Conservation (phyloP, 2,888 invertebrate species). For the Lampropteryx suffumata region DNA sequence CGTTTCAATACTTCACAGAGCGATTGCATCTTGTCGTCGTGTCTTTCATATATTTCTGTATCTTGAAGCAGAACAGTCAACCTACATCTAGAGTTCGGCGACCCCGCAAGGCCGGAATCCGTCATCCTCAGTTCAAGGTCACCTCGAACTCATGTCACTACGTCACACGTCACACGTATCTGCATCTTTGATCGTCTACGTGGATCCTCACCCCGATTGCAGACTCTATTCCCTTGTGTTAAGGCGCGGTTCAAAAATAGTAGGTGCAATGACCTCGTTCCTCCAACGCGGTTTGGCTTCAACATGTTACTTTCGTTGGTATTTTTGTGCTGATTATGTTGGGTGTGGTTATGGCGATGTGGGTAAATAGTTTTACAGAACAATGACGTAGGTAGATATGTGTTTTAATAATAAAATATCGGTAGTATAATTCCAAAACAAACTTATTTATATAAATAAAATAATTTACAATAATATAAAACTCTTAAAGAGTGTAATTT, state of each 20-base stretch:
- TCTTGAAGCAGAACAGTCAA: slow-evolving; percentile 56
- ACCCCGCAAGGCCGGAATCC: slow-evolving; percentile 80
- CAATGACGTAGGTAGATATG: neutral
- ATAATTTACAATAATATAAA: too few relatives aligned
- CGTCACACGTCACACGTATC: slow-evolving; percentile 60
- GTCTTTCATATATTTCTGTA: slow-evolving; percentile 33
- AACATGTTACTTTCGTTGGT: slow-evolving; percentile 71
- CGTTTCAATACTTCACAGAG: slow-evolving; percentile 8
- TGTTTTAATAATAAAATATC: too few relatives aligned
- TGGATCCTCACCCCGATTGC: slow-evolving; percentile 64
- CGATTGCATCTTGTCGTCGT: slow-evolving; percentile 27
- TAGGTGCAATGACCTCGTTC: slow-evolving; percentile 70
- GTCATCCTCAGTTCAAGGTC: slow-evolving; percentile 78
- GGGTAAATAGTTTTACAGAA: slow-evolving; percentile 19
- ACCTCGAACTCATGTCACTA: slow-evolving; percentile 54
- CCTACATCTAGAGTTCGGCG: slow-evolving; percentile 60
- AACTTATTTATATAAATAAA: too few relatives aligned
- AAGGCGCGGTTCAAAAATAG: slow-evolving; percentile 59
- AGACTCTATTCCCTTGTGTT: slow-evolving; percentile 56
- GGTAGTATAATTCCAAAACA: too few relatives aligned
- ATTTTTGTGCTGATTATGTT: slow-evolving; percentile 57
- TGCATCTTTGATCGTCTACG: slow-evolving; percentile 77
- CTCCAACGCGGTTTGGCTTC: slow-evolving; percentile 55
- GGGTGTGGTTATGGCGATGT: slow-evolving; percentile 45
- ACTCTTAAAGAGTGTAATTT: too few relatives aligned